Conservation (phyloP, 2,797 vertebrate genomes). For the Malurus leucopterus region DNA sequence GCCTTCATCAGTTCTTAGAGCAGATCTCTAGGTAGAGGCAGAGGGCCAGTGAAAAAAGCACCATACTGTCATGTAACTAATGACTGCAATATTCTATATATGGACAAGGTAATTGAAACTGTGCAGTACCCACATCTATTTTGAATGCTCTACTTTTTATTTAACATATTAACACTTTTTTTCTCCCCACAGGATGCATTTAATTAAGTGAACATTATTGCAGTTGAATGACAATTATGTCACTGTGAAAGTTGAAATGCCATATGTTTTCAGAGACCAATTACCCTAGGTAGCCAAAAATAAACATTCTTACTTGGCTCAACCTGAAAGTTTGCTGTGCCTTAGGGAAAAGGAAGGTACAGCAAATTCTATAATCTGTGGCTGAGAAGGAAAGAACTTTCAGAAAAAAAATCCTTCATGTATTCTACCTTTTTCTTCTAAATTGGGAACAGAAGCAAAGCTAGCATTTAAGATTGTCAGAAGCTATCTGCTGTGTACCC, state of each 20-base stretch:
- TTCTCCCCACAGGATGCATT: neutral
- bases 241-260: neutral
- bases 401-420: neutral
- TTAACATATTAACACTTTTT: neutral
- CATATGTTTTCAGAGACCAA: neutral
- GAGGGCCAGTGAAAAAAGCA: neutral
- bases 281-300: slow-evolving; percentile 15
- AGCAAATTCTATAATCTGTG: neutral
- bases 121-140: neutral
- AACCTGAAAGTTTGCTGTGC: neutral
- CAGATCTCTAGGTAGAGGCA: neutral
- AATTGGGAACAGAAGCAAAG: neutral
- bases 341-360: neutral
- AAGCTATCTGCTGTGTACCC: neutral
- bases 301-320: neutral
- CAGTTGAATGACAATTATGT: slow-evolving; percentile 1
- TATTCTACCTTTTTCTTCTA: neutral
- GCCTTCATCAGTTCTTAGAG: neutral
- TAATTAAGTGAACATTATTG: slow-evolving; percentile 3
- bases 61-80: neutral
- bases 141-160: neutral
- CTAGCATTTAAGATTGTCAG: neutral
- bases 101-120: neutral
- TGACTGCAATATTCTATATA: neutral
- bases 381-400: neutral